Conservation (phyloP, 2,113 vertebrate species). For the Xiphophorus maculatus region DNA sequence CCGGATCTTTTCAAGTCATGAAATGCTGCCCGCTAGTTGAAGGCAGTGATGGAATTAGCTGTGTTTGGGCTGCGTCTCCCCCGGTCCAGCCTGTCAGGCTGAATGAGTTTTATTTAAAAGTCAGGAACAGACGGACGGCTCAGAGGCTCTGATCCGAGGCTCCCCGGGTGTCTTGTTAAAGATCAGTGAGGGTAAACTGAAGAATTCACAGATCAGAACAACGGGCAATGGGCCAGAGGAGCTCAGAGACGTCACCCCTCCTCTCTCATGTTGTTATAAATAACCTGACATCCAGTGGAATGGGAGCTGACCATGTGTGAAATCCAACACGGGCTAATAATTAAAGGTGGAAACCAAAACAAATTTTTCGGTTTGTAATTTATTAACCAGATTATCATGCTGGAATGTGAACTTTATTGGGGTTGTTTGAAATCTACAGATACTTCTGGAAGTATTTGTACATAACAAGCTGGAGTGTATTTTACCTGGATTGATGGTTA, state of each 20-base stretch:
- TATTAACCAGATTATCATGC: conserved; percentile 15
- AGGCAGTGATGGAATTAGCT: conserved; percentile 32
- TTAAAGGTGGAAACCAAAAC: not conserved
- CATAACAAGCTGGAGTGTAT: too few relatives aligned
- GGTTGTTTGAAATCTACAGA: conserved; percentile 19
- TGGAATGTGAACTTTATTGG: conserved; percentile 21
- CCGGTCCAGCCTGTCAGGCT: conserved; percentile 35
- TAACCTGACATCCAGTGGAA: too few relatives aligned
- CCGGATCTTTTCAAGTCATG: not conserved
- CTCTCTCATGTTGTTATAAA: not conserved
- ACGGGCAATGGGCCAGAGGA: conserved; percentile 5
- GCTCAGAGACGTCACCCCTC: not conserved
- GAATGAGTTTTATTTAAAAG: conserved; percentile 60
- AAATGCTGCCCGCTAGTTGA: conserved; percentile 31
- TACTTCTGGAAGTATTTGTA: not conserved
- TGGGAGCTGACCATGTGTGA: not conserved
- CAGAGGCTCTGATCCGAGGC: conserved; percentile 15
- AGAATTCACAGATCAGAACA: conserved; percentile 25
- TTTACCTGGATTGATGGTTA: too few relatives aligned
- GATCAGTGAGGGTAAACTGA: conserved; percentile 50
- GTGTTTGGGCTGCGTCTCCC: conserved; percentile 22
- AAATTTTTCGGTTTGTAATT: not conserved
- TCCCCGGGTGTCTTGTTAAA: conserved; percentile 63
- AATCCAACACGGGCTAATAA: not conserved
- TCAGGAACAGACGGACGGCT: conserved; percentile 39